These are phyloP conservation scores for Hyla sarda DNA, from an alignment of 2,113 vertebrate species.

Conservation along the genomic window DNA sequence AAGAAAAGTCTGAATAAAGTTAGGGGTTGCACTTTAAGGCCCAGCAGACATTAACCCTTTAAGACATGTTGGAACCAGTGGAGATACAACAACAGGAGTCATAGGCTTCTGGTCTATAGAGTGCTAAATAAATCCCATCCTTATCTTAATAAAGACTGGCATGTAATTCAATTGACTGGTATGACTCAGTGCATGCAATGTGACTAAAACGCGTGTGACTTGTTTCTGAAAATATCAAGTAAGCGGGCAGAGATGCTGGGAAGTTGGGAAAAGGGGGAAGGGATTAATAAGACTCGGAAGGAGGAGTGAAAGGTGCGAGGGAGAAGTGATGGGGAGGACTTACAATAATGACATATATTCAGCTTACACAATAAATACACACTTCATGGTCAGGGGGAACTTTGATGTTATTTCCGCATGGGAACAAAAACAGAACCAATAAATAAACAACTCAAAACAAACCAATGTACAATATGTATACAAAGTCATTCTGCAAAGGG, in stretches of 20 bases:
- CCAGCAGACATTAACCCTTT: not conserved
- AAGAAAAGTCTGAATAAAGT: too few relatives aligned
- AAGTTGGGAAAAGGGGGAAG: not conserved
- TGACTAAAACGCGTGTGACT: constrained; percentile 19
- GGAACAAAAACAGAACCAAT: not conserved
- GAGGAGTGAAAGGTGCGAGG: not conserved
- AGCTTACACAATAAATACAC: too few relatives aligned
- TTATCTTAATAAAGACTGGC: not conserved
- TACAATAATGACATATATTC: not conserved
- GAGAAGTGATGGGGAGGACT: not conserved
- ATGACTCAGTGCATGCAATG: constrained; percentile 7
- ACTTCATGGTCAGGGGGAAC: not conserved
- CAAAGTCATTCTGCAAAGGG: too few relatives aligned
- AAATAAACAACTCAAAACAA: not conserved
- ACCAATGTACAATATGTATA: too few relatives aligned
- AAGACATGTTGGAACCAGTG: not conserved
- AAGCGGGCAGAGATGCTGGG: not conserved
- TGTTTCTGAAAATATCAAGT: not conserved
- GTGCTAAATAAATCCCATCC: not conserved
- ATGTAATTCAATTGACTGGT: not conserved
- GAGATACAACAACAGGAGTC: not conserved
- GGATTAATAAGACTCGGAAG: not conserved
- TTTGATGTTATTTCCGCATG: not conserved
- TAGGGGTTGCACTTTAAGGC: not conserved
- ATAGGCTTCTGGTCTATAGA: not conserved